Percentiles rank a stretch among this genome's conserved stretches.
Conservation (phyloP, 2,113 vertebrate species). For the Clupea harengus region DNA sequence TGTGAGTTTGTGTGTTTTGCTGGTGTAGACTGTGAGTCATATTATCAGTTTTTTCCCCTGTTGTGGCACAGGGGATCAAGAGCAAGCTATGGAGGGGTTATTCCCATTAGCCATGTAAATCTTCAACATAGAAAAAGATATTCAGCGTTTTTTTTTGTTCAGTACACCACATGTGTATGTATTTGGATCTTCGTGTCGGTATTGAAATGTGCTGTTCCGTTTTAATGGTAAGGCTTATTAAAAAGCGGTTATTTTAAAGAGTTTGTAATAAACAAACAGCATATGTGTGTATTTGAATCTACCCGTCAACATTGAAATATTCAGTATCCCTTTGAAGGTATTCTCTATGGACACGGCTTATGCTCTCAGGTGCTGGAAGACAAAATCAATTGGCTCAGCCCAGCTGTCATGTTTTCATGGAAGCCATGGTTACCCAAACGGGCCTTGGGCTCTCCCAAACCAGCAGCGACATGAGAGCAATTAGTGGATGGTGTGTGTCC, state of each 20-base stretch:
- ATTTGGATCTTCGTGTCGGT: background rate
- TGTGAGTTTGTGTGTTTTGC: background rate
- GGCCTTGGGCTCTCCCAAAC: background rate
- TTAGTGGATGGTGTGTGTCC: constrained; percentile 40
- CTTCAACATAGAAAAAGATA: background rate
- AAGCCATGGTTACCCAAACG: background rate
- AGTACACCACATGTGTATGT: background rate
- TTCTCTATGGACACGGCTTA: background rate
- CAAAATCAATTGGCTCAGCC: constrained; percentile 24
- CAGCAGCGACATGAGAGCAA: constrained; percentile 33
- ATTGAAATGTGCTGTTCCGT: background rate
- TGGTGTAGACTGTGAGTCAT: background rate
- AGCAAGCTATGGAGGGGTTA: background rate
- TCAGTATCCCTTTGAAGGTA: background rate
- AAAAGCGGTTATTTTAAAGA: background rate
- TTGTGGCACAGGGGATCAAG: background rate
- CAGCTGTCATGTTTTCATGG: constrained; percentile 32
- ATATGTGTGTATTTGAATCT: background rate
- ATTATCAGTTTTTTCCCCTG: background rate
- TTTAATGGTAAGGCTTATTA: background rate
- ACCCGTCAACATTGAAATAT: background rate
- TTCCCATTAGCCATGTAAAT: background rate
- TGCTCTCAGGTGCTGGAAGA: constrained; percentile 21
- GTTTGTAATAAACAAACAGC: background rate
- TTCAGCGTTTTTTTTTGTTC: background rate